A percentile compares a stretch with the other conserved stretches of the same genome.
phyloP scores from a whole-genome alignment of 2,797 vertebrate species.

The Myotis pilosus region DNA sequence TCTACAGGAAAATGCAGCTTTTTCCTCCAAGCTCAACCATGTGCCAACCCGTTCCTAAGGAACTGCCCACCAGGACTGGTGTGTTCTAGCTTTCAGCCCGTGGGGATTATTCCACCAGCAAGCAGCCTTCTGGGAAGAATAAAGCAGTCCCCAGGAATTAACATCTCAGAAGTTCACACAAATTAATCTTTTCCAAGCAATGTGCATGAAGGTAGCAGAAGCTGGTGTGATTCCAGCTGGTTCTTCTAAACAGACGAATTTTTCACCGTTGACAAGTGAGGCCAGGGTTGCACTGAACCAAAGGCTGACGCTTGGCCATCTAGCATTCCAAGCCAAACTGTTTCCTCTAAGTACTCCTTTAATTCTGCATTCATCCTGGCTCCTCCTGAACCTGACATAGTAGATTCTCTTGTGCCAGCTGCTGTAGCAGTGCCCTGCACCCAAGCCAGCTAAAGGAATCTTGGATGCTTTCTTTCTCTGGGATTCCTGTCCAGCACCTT shows the following conservation, averaged over 20 bases:
- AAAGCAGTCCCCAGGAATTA: slow-evolving; percentile 47
- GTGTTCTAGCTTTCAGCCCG: slow-evolving; percentile 73
- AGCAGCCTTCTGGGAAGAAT: slow-evolving; percentile 38
- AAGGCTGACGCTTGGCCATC: slow-evolving; percentile 73
- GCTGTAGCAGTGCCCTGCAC: slow-evolving; percentile 62
- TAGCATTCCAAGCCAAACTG: slow-evolving; percentile 66
- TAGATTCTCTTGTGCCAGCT: slow-evolving; percentile 63
- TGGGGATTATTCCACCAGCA: slow-evolving; percentile 35
- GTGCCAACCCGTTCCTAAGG: slow-evolving; percentile 50
- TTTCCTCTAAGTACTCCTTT: slow-evolving; percentile 72
- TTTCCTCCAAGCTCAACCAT: slow-evolving; percentile 44
- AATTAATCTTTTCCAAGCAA: slow-evolving; percentile 49
- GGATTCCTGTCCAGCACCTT: slow-evolving; percentile 41
- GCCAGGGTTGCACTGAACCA: slow-evolving; percentile 76
- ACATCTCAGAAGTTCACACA: slow-evolving; percentile 3
- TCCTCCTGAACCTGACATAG: slow-evolving; percentile 73
- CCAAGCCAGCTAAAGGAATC: neutral
- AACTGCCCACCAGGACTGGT: slow-evolving; percentile 67
- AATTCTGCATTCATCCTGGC: slow-evolving; percentile 72
- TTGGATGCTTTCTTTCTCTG: neutral
- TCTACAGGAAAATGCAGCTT: slow-evolving; percentile 78
- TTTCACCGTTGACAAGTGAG: slow-evolving; percentile 58
- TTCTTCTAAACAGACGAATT: slow-evolving; percentile 36
- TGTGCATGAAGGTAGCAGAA: slow-evolving; percentile 59
- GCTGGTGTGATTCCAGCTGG: slow-evolving; percentile 60